Evolutionary conservation across 2,888 invertebrate species (phyloP).

Genomic region (Ommatoiulus sabulosus): DNA sequence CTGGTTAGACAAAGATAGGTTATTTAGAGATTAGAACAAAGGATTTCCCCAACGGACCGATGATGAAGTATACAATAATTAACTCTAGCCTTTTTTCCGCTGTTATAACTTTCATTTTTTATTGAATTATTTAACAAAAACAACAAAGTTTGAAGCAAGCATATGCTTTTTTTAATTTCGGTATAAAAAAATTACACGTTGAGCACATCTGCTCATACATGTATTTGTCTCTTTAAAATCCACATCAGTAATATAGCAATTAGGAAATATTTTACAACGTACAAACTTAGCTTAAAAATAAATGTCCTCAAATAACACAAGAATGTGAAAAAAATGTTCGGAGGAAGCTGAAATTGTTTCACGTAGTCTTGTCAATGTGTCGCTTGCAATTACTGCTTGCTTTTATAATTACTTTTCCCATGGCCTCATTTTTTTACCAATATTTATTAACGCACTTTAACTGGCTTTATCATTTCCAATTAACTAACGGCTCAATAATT

Average conservation of each 20-base stretch:
- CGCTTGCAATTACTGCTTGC: neutral
- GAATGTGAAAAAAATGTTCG: neutral
- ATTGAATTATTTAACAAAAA: neutral
- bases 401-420: conserved; percentile 22
- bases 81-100: neutral
- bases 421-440: conserved; percentile 10
- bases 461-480: neutral
- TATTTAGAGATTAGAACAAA: conserved; percentile 12
- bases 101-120: conserved; percentile 11
- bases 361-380: conserved; percentile 14
- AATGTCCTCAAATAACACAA: conserved; percentile 20
- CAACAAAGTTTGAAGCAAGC: neutral
- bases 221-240: conserved; percentile 9
- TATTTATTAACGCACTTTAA: conserved; percentile 6
- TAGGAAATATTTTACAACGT: conserved; percentile 26
- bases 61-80: conserved; percentile 1
- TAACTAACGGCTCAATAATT: conserved; percentile 5
- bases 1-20: neutral
- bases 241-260: neutral
- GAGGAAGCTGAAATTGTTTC: conserved; percentile 2
- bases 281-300: neutral
- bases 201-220: neutral
- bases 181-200: neutral
- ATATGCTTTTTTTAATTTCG: neutral
- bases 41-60: neutral